Percentiles rank a stretch among this genome's conserved stretches.
Conservation (phyloP, 2,113 vertebrate species). For the Carettochelys insculpta region DNA sequence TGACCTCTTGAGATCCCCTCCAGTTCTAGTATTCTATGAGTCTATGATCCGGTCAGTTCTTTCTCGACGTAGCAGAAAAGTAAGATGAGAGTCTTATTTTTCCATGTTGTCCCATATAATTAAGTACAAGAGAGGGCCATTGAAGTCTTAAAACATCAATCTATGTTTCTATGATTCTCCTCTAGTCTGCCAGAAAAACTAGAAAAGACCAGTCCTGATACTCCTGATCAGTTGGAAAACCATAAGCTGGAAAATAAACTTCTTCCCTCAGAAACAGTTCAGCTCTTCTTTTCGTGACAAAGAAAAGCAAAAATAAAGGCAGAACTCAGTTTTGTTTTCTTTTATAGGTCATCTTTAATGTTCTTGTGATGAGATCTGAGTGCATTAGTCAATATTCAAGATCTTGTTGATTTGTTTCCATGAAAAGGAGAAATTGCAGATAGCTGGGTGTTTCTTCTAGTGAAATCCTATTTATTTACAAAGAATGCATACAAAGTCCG, state of each 20-base stretch:
- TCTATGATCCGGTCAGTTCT: background rate
- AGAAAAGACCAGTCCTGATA: background rate
- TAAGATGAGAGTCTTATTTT: background rate
- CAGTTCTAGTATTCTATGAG: no score
- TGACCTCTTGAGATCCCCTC: no score
- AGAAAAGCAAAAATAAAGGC: background rate
- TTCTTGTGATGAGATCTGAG: background rate
- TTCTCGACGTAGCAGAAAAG: background rate
- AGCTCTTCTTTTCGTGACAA: background rate
- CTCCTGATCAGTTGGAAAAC: background rate
- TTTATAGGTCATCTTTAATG: background rate
- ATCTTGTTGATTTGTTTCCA: background rate
- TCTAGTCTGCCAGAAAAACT: background rate
- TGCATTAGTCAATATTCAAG: background rate
- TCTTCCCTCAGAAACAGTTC: background rate
- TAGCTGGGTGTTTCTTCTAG: background rate
- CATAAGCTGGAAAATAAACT: background rate
- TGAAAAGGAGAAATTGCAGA: background rate
- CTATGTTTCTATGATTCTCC: background rate
- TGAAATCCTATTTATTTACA: background rate
- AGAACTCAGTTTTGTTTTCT: background rate
- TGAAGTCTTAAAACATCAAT: background rate
- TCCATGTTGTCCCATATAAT: background rate
- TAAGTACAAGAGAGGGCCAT: background rate
- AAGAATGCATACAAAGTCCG: background rate